Evolutionary conservation across 2,113 vertebrate genomes (phyloP).

Genomic region (Rhinoderma darwinii): DNA sequence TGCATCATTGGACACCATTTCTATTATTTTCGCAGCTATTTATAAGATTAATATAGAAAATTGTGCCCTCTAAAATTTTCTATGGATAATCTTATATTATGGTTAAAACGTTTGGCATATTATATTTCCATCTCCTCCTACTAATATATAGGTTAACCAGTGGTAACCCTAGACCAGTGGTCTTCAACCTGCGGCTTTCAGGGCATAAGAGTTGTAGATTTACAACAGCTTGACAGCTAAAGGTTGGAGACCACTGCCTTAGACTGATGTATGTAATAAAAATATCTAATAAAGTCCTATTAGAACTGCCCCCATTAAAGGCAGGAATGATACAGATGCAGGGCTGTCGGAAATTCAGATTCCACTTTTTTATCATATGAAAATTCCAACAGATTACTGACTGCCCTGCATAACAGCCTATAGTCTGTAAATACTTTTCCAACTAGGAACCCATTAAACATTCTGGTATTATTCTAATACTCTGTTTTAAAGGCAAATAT

Average conservation of each 20-base stretch:
- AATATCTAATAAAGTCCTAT: too few relatives aligned
- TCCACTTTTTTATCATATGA: too few relatives aligned
- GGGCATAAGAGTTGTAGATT: not conserved
- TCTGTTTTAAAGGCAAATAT: too few relatives aligned
- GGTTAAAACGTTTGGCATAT: not conserved
- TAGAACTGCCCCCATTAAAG: too few relatives aligned
- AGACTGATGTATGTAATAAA: too few relatives aligned
- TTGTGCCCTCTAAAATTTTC: not conserved
- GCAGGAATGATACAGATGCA: too few relatives aligned
- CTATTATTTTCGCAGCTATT: slow-evolving; percentile 7
- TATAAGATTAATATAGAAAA: slow-evolving; percentile 8
- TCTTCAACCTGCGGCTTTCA: not conserved
- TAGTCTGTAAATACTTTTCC: too few relatives aligned
- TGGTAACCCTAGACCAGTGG: not conserved
- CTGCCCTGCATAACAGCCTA: too few relatives aligned
- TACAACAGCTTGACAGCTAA: not conserved
- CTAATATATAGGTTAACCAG: not conserved
- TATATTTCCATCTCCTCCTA: not conserved
- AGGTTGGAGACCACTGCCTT: not conserved
- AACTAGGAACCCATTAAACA: too few relatives aligned
- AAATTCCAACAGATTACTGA: too few relatives aligned
- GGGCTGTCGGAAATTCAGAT: too few relatives aligned
- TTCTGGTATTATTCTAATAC: too few relatives aligned
- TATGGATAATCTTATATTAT: not conserved
- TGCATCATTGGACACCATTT: slow-evolving; percentile 3